Evolutionary conservation across 2,797 vertebrate genomes (phyloP).

Genomic region (Malacoraja senta): DNA sequence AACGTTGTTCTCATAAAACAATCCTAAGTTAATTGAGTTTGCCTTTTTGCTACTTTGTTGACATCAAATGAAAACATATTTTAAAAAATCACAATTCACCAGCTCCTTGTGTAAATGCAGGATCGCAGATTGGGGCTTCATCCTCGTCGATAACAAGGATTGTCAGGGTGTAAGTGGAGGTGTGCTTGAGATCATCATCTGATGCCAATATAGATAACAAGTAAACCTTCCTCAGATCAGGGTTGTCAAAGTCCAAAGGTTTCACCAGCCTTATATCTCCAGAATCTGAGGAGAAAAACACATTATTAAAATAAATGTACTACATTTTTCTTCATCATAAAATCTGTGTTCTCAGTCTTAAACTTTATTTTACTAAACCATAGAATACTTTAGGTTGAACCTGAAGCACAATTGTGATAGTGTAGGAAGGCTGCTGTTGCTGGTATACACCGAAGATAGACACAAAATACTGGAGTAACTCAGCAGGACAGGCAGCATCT

Average conservation of each 20-base stretch:
- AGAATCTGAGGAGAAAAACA: conserved; percentile 39
- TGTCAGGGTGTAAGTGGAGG: conserved; percentile 36
- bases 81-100: not conserved
- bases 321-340: not conserved
- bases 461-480: no score
- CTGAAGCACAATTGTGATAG: not conserved
- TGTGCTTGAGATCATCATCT: conserved; percentile 40
- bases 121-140: conserved; percentile 45
- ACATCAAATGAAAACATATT: not conserved
- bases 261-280: conserved; percentile 43
- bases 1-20: not conserved
- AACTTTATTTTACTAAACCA: not conserved
- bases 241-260: conserved; percentile 42
- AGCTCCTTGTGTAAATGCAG: conserved; percentile 43
- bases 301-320: not conserved
- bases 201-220: conserved; percentile 38
- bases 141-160: conserved; percentile 44
- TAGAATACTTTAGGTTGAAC: not conserved
- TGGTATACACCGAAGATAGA: no score
- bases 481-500: no score
- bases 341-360: not conserved
- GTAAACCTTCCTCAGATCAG: conserved; percentile 41
- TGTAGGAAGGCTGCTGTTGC: no score
- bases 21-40: not conserved
- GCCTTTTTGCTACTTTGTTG: not conserved